Percentiles rank a stretch among this genome's conserved stretches.
These are phyloP conservation scores for Sorex maritimensis DNA, from an alignment of 2,797 vertebrate species.

Conservation along the genomic window DNA sequence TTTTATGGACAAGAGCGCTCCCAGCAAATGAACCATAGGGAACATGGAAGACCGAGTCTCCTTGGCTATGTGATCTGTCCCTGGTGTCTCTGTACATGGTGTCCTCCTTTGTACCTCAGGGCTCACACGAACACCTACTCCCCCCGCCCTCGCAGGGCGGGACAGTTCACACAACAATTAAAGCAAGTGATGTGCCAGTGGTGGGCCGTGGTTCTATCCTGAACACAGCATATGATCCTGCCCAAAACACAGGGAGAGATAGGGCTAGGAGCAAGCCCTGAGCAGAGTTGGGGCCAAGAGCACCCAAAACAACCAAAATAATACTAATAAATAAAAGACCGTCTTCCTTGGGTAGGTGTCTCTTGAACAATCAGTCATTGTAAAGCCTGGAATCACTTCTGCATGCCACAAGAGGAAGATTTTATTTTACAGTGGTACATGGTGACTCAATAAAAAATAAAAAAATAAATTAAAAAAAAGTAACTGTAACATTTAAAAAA, in stretches of 20 bases:
- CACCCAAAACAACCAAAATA: too few species aligned
- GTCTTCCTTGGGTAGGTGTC: too few species aligned
- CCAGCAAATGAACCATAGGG: not conserved
- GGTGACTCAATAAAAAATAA: too few species aligned
- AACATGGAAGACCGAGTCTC: not conserved
- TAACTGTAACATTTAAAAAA: not conserved
- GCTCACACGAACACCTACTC: too few species aligned
- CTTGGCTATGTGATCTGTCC: not conserved
- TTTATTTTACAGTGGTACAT: constrained; percentile 20
- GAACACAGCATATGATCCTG: too few species aligned
- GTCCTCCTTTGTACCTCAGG: not conserved
- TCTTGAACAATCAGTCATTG: not conserved
- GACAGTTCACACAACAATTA: too few species aligned
- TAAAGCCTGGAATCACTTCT: not conserved
- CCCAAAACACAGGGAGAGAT: too few species aligned
- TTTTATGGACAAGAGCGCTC: not conserved
- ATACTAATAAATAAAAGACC: too few species aligned
- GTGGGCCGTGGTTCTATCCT: too few species aligned
- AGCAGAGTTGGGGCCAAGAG: too few species aligned
- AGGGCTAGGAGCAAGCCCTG: too few species aligned
- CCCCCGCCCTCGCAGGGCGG: not conserved
- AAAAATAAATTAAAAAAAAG: not conserved
- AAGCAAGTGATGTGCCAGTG: too few species aligned
- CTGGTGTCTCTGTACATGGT: not conserved
- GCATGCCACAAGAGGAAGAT: not conserved